Conservation (phyloP, 2,888 invertebrate genomes). For the Aethes cnicana region DNA sequence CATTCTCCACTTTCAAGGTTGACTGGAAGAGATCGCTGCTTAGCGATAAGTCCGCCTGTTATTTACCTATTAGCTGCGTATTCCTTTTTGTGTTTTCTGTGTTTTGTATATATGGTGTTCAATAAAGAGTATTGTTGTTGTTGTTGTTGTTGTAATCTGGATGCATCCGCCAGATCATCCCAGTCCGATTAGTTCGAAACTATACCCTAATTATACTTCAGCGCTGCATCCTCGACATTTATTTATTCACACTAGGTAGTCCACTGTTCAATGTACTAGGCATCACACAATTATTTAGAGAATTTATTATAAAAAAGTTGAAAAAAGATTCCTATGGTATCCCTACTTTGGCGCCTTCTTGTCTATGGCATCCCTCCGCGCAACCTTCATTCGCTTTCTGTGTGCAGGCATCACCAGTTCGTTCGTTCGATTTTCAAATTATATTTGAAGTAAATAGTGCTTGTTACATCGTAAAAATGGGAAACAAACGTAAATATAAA, state of each 20-base stretch:
- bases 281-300: slow-evolving; percentile 1
- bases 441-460: neutral
- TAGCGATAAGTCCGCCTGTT: too few relatives aligned
- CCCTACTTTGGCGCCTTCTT: neutral
- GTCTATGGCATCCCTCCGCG: neutral
- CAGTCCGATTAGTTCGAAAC: too few relatives aligned
- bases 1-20: too few relatives aligned
- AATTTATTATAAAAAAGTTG: neutral
- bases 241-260: neutral
- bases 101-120: too few relatives aligned
- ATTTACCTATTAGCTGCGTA: too few relatives aligned
- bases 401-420: neutral
- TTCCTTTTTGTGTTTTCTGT: too few relatives aligned
- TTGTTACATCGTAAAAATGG: neutral
- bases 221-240: neutral
- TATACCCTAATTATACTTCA: neutral
- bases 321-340: neutral
- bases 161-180: too few relatives aligned
- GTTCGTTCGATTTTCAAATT: neutral
- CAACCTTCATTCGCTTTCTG: neutral
- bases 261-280: neutral
- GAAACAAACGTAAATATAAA: neutral
- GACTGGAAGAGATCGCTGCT: too few relatives aligned
- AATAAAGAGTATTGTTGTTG: too few relatives aligned
- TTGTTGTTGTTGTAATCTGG: too few relatives aligned